Conservation (phyloP, 1,140 invertebrate genomes). For the Euwallacea similis region DNA sequence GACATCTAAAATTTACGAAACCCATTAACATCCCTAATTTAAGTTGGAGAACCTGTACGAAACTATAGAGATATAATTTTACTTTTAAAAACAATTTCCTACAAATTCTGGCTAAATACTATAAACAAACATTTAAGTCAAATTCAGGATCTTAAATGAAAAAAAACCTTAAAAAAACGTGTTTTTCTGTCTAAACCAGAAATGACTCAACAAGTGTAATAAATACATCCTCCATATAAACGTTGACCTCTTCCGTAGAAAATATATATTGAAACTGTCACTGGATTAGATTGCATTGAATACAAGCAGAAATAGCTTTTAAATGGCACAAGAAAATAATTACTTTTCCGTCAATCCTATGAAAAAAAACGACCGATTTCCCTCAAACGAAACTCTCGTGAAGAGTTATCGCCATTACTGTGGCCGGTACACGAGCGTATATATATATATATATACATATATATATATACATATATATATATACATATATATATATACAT, state of each 20-base stretch:
- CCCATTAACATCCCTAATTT: slow-evolving; percentile 12
- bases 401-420: slow-evolving; percentile 27
- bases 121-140: no score
- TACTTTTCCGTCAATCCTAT: slow-evolving; percentile 31
- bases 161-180: no score
- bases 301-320: slow-evolving; percentile 8
- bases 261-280: neutral
- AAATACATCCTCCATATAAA: no score
- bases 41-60: no score
- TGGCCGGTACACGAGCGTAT: slow-evolving; percentile 16
- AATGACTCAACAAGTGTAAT: no score
- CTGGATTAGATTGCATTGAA: slow-evolving; percentile 1
- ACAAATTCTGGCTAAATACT: no score
- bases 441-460: slow-evolving; percentile 18
- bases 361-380: slow-evolving; percentile 11
- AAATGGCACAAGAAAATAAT: slow-evolving; percentile 28
- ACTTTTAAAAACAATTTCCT: no score
- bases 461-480: no score
- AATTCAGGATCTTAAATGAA: no score
- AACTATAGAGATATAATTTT: no score
- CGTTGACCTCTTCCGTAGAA: neutral
- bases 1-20: slow-evolving; percentile 34
- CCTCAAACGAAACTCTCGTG: neutral
- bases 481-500: no score
- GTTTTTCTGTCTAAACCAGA: no score